These are phyloP conservation scores for Pseudolaguvia tuberculata DNA, from an alignment of 2,113 vertebrate genomes.

Conservation along the genomic window DNA sequence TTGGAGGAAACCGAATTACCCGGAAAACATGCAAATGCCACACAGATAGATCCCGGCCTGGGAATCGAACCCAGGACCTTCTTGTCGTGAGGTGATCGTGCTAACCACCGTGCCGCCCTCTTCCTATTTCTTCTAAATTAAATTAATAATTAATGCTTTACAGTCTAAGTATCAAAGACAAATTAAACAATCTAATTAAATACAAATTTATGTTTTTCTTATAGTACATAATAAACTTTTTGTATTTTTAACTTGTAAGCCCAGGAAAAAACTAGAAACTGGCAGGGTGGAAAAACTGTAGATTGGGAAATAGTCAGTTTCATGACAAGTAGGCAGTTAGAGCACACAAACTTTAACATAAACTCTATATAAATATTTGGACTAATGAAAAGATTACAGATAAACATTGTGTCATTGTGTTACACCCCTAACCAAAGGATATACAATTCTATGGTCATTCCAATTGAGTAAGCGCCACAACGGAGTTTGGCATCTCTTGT, in stretches of 20 bases:
- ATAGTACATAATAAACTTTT: background rate
- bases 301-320: background rate
- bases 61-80: too few relatives aligned
- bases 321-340: background rate
- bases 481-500: background rate
- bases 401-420: background rate
- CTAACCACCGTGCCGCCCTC: too few relatives aligned
- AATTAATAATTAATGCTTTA: too few relatives aligned
- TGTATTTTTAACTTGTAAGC: background rate
- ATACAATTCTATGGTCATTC: background rate
- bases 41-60: too few relatives aligned
- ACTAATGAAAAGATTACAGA: background rate
- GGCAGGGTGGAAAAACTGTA: background rate
- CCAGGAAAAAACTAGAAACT: background rate
- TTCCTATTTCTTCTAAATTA: too few relatives aligned
- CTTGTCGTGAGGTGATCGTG: too few relatives aligned
- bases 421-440: background rate
- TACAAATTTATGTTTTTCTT: background rate
- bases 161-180: too few relatives aligned
- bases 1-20: too few relatives aligned
- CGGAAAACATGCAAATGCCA: too few relatives aligned
- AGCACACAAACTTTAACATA: background rate
- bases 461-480: background rate
- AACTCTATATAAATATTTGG: background rate
- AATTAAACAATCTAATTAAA: background rate